Percentiles rank a stretch among this genome's conserved stretches.
phyloP scores from a whole-genome alignment of 2,888 invertebrate species.

The Drosophila subsilvestris region DNA sequence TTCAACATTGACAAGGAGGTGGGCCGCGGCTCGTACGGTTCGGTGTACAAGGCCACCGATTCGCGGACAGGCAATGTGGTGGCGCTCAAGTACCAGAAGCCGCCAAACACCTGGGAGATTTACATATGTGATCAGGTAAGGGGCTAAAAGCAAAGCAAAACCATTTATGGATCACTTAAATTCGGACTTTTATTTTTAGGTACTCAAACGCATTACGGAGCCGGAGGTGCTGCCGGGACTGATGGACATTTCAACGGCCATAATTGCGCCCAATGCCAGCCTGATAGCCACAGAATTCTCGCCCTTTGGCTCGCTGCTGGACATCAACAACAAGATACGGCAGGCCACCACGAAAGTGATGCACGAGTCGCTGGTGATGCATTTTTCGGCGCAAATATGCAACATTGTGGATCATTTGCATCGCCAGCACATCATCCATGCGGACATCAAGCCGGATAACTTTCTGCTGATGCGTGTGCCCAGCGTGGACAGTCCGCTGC shows the following conservation, averaged over 20 bases:
- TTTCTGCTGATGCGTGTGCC: conserved; percentile 91
- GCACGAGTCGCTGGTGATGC: conserved; percentile 90
- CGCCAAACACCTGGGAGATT: conserved; percentile 96
- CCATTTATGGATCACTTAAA: background rate
- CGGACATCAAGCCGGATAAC: conserved; percentile 98
- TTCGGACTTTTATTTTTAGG: conserved; percentile 49
- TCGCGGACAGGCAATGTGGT: conserved; percentile 84
- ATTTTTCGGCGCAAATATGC: conserved; percentile 93
- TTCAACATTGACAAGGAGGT: conserved; percentile 90
- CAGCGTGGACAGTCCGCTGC: conserved; percentile 87
- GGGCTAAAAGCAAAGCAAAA: background rate
- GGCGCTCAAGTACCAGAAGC: conserved; percentile 94
- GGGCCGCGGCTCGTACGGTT: conserved; percentile 94
- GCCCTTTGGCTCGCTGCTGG: conserved; percentile 92
- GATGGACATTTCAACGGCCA: conserved; percentile 92
- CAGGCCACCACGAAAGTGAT: conserved; percentile 90
- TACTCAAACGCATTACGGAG: conserved; percentile 83
- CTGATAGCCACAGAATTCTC: conserved; percentile 93
- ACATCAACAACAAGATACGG: conserved; percentile 91
- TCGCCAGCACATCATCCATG: conserved; percentile 95
- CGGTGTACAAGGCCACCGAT: conserved; percentile 87
- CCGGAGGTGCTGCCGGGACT: conserved; percentile 87
- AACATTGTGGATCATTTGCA: conserved; percentile 94
- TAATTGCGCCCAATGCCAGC: conserved; percentile 92
- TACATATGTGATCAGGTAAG: conserved; percentile 89